These are phyloP conservation scores for Lutjanus campechanus DNA, from an alignment of 2,797 vertebrate genomes.

Conservation along the genomic window DNA sequence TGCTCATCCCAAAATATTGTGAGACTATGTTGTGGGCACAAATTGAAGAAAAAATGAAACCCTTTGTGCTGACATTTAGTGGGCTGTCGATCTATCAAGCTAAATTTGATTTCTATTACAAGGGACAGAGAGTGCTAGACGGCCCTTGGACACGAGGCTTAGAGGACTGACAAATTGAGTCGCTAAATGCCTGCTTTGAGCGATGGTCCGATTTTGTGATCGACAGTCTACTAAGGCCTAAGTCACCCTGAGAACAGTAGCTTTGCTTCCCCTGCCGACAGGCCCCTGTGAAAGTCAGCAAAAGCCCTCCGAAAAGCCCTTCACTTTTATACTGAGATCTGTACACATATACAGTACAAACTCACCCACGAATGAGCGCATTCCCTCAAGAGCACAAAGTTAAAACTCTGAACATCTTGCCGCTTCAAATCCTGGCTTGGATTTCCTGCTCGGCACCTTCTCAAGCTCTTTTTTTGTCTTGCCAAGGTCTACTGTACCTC, in stretches of 20 bases:
- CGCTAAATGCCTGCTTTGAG: constrained; percentile 55
- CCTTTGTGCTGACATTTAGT: background rate
- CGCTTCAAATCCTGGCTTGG: constrained; percentile 30
- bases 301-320: constrained; percentile 22
- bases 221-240: constrained; percentile 38
- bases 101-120: constrained; percentile 59
- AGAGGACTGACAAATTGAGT: constrained; percentile 61
- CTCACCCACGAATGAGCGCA: constrained; percentile 18
- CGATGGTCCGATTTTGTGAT: constrained; percentile 35
- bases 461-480: constrained; percentile 2
- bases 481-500: constrained; percentile 14
- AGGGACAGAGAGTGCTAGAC: constrained; percentile 21
- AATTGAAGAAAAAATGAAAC: constrained; percentile 19
- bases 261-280: constrained; percentile 15
- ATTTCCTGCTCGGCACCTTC: constrained; percentile 36
- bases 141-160: constrained; percentile 53
- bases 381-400: constrained; percentile 12
- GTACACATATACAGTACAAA: constrained; percentile 12
- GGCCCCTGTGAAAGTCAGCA: constrained; percentile 19
- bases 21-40: background rate
- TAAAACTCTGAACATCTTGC: constrained; percentile 30
- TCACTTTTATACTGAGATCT: constrained; percentile 29
- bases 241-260: constrained; percentile 50
- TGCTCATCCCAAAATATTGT: constrained; percentile 19
- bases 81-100: constrained; percentile 32